Evolutionary conservation across 2,797 vertebrate genomes (phyloP).

Genomic region (Onychomys torridus): DNA sequence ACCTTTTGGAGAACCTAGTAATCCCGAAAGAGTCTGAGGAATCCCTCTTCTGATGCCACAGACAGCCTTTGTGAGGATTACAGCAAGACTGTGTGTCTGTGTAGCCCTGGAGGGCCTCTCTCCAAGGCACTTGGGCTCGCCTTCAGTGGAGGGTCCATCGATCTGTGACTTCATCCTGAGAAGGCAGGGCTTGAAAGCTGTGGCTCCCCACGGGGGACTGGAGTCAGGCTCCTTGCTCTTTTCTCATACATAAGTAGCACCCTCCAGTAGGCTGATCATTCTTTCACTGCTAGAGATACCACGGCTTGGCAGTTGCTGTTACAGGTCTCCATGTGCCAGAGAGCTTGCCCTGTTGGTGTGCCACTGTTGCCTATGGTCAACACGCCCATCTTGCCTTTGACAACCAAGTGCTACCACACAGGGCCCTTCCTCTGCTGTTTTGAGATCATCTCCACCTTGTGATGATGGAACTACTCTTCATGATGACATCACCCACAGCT

Average conservation of each 20-base stretch:
- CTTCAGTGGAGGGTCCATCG: background rate
- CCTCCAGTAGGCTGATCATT: background rate
- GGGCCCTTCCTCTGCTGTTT: background rate
- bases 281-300: background rate
- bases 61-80: background rate
- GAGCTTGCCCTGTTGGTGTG: background rate
- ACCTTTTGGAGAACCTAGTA: background rate
- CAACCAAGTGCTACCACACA: fast-evolving
- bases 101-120: background rate
- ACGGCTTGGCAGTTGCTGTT: background rate
- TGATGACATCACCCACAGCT: background rate
- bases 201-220: background rate
- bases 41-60: background rate
- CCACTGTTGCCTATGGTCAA: background rate
- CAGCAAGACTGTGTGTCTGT: background rate
- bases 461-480: background rate
- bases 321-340: background rate
- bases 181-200: background rate
- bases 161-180: background rate
- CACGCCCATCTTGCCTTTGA: background rate
- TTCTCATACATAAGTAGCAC: background rate
- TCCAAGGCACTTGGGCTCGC: background rate
- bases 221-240: background rate
- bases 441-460: background rate
- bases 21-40: background rate